phyloP scores from a whole-genome alignment of 2,113 vertebrate species.

The Psittacus erithacus region DNA sequence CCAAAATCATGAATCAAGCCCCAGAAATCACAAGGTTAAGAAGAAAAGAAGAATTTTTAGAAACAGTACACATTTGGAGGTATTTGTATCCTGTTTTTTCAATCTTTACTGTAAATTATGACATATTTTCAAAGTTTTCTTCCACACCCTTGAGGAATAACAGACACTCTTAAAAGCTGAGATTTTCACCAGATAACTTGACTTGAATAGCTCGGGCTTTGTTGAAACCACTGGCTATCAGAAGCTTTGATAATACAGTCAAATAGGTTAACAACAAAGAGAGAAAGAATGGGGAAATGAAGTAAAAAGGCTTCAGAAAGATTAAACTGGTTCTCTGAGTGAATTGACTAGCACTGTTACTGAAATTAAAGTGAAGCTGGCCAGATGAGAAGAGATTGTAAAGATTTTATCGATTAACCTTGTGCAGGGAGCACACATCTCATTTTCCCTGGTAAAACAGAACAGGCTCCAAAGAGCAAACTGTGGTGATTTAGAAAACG shows the following conservation, averaged over 20 bases:
- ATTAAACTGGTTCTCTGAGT: not conserved
- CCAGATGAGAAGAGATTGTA: conserved; percentile 41
- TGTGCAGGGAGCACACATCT: conserved; percentile 21
- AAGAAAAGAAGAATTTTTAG: not conserved
- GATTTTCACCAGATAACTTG: not conserved
- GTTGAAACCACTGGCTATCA: not conserved
- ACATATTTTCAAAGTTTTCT: not conserved
- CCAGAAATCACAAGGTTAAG: not conserved
- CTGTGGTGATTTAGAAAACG: conserved; percentile 25
- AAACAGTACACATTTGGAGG: not conserved
- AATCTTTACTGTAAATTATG: not conserved
- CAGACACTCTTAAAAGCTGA: not conserved
- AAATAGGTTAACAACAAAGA: not conserved
- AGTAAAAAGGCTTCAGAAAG: conserved; percentile 2
- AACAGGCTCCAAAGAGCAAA: conserved; percentile 21
- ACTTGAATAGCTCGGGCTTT: not conserved
- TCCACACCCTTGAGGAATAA: not conserved
- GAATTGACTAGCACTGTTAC: not conserved
- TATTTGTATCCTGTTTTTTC: not conserved
- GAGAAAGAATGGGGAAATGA: not conserved
- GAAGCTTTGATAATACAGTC: not conserved
- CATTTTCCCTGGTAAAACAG: conserved; percentile 55
- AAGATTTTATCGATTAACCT: conserved; percentile 59
- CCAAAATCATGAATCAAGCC: not conserved
- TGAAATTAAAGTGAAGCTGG: conserved; percentile 35